Evolutionary conservation across 1,140 invertebrate genomes (phyloP).

Genomic region (Leguminivora glycinivorella): DNA sequence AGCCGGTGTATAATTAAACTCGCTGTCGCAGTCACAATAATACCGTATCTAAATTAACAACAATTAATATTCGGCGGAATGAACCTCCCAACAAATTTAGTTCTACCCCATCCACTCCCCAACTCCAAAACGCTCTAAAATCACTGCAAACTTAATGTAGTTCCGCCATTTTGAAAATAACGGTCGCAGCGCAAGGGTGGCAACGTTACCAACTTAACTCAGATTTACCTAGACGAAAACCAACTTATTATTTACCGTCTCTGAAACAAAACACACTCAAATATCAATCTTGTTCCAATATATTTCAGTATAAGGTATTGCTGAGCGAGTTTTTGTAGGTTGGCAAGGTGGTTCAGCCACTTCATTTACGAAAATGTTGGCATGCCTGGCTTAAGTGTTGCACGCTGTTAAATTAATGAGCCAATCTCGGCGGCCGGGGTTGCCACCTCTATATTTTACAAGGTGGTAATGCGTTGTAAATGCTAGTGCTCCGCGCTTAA

Average conservation of each 20-base stretch:
- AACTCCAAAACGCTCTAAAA: neutral
- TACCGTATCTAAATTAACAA: conserved; percentile 42
- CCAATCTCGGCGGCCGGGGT: conserved; percentile 66
- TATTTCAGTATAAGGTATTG: conserved; percentile 28
- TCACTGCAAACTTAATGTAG: neutral
- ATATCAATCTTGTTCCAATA: conserved; percentile 32
- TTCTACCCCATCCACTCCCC: conserved; percentile 38
- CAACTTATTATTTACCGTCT: conserved; percentile 27
- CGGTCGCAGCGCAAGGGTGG: conserved; percentile 39
- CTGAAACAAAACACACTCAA: conserved; percentile 25
- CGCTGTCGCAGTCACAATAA: conserved; percentile 28
- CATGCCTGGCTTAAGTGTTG: conserved; percentile 73
- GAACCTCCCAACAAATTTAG: conserved; percentile 62
- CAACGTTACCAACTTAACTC: conserved; percentile 52
- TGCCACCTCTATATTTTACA: conserved; percentile 74
- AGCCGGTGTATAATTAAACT: conserved; percentile 10
- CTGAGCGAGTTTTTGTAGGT: conserved; percentile 29
- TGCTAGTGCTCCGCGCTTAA: conserved; percentile 23
- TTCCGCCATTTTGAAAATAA: neutral
- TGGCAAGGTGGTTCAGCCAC: conserved; percentile 52
- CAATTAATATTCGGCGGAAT: conserved; percentile 48
- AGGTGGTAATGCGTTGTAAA: conserved; percentile 70
- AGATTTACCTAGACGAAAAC: conserved; percentile 39
- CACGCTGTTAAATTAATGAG: conserved; percentile 78
- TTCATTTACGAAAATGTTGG: conserved; percentile 75